Evolutionary conservation across 53 echinoderm and acorn worm species (phyloP).

Genomic region (Arbacia lixula): DNA sequence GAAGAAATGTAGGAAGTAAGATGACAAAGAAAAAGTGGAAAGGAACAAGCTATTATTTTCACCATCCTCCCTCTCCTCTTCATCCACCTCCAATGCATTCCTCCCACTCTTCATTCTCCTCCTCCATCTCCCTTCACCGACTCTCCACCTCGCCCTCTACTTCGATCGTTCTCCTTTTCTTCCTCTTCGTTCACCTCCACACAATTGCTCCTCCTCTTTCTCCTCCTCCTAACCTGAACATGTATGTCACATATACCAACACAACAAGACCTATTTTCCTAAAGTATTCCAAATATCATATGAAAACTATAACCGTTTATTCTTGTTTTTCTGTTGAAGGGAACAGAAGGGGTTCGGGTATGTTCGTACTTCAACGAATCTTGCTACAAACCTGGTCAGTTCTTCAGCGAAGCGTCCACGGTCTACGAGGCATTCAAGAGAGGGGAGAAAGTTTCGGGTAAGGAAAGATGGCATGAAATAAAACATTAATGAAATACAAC

Average conservation of each 20-base stretch:
- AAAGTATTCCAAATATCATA: no score
- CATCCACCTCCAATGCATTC: background rate
- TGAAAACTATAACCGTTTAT: background rate
- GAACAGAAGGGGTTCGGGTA: conserved; percentile 31
- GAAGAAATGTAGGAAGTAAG: no score
- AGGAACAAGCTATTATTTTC: background rate
- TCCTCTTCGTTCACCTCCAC: background rate
- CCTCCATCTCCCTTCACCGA: background rate
- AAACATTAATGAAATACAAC: no score
- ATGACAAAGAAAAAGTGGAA: no score
- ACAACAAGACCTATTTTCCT: no score
- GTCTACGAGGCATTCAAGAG: conserved; percentile 34
- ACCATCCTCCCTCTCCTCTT: background rate
- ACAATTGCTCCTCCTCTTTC: background rate
- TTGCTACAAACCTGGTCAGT: conserved; percentile 27
- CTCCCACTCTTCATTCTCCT: background rate
- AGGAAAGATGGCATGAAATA: background rate
- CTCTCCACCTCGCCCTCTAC: background rate
- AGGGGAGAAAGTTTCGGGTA: conserved; percentile 31
- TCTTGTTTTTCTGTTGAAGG: background rate
- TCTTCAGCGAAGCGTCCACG: conserved; percentile 32
- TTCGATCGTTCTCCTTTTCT: background rate
- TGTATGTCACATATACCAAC: no score
- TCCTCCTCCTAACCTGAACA: background rate
- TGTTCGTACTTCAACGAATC: conserved; percentile 17